These are phyloP conservation scores for Thalassarche chlororhynchos DNA, from an alignment of 2,113 vertebrate genomes.

Conservation along the genomic window DNA sequence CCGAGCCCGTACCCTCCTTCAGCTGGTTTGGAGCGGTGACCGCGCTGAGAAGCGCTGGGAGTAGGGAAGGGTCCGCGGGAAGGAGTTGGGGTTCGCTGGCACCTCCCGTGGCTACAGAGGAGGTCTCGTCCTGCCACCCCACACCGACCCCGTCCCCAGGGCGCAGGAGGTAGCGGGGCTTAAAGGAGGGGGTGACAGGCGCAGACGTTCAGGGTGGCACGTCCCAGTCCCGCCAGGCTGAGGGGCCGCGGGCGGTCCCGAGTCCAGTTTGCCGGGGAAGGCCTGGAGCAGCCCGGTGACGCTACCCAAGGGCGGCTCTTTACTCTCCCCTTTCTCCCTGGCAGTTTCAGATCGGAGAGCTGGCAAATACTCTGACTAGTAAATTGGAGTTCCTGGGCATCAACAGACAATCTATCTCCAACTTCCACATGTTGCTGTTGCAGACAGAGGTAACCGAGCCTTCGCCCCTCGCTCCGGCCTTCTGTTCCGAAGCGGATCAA, in stretches of 20 bases:
- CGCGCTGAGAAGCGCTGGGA: not conserved
- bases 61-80: not conserved
- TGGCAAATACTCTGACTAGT: conserved; percentile 96
- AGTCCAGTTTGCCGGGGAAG: not conserved
- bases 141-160: not conserved
- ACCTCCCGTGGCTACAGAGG: rapidly evolving
- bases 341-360: conserved; percentile 98
- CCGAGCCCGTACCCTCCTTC: rapidly evolving
- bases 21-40: not conserved
- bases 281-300: not conserved
- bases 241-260: rapidly evolving
- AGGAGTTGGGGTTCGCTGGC: not conserved
- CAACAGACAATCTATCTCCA: conserved; percentile 95
- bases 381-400: conserved; percentile 99
- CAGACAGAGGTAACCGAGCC: conserved; percentile 90
- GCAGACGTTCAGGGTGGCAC: not conserved
- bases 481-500: conserved; percentile 24
- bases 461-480: conserved; percentile 39
- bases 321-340: conserved; percentile 38
- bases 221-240: rapidly evolving
- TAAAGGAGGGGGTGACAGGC: not conserved
- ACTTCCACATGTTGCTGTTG: conserved; percentile 96
- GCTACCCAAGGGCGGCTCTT: not conserved
- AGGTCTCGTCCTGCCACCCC: not conserved
- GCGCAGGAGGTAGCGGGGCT: not conserved